Evolutionary conservation across 2,888 invertebrate species (phyloP).

Genomic region (Gnatocerus cornutus): DNA sequence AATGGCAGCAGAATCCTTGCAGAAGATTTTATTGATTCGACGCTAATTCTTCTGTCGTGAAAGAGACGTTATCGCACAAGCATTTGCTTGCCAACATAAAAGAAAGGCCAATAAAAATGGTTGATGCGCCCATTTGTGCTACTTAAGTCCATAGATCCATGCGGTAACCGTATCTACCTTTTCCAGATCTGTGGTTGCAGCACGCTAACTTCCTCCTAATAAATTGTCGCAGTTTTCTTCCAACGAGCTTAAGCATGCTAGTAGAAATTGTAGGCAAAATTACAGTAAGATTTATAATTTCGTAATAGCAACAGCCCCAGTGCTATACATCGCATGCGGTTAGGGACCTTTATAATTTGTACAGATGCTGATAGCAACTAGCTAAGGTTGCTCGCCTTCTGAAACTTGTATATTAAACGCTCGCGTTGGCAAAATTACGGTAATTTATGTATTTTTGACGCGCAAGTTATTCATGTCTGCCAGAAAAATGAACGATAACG

Average conservation of each 20-base stretch:
- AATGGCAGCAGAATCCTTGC: too few relatives aligned
- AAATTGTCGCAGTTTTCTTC: background rate
- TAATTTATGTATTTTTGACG: slow-evolving; percentile 43
- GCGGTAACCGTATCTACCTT: too few relatives aligned
- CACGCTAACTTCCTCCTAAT: too few relatives aligned
- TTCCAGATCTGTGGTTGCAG: too few relatives aligned
- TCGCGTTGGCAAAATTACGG: slow-evolving; percentile 33
- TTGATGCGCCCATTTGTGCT: too few relatives aligned
- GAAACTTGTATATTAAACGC: slow-evolving; percentile 35
- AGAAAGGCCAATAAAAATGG: too few relatives aligned
- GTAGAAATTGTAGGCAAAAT: slow-evolving; percentile 13
- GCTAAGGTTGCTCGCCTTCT: slow-evolving; percentile 19
- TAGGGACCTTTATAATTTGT: slow-evolving; percentile 35
- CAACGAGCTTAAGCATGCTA: background rate
- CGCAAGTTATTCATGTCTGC: slow-evolving; percentile 33
- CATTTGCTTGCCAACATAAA: too few relatives aligned
- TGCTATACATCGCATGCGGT: slow-evolving; percentile 31
- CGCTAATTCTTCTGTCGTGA: too few relatives aligned
- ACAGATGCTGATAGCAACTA: slow-evolving; percentile 37
- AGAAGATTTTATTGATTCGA: too few relatives aligned
- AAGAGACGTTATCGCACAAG: too few relatives aligned
- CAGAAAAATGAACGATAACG: slow-evolving; percentile 37
- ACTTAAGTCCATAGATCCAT: too few relatives aligned
- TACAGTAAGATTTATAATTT: slow-evolving; percentile 23
- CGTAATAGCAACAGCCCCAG: slow-evolving; percentile 15